Evolutionary conservation across 2,113 vertebrate genomes (phyloP), one percentile per base, ranked within the genome.

Genomic region (Romanogobio albipinnatus): DNA sequence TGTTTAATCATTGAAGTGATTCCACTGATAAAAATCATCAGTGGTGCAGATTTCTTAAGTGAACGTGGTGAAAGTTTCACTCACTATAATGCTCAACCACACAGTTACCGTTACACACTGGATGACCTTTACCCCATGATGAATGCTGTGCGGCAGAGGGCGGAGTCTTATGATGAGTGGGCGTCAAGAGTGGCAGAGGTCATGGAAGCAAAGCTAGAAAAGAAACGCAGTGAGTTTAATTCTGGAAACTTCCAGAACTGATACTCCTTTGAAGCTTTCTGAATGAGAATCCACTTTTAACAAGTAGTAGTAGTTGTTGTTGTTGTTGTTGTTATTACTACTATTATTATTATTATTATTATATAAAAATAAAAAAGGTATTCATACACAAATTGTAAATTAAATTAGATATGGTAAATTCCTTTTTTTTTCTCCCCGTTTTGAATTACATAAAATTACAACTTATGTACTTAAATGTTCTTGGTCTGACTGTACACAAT

Each of bases 51-150:
- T 74, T 24, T 26, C 45, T 68, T 29, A n/a, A 74, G n/a, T 39
- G 7, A 24, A 17, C 3, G 47, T 62, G 10, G 39, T 79, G 58
- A 79, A 59, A 64, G 45, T 68, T 66, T 81, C 77, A 81, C 2
- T 47, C 5, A 45, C 4, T 58, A n/a, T 33, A 80, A 43, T 56
- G 24, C 22, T 85, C 3, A n/a, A 82, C 81, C 79, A 6, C 47
- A 43, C 89, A 99, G 98, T 89, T 99, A 95, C 85, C 95, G 97
- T 75, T 98, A 97, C 76, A 95, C 95, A 15, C 93, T 99, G 93
- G 97, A 98, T 75, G 96, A 99, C 17, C 96, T 99, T 83, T 95
- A 95, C 76, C 97, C 97, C 0, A 99, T 99, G 97, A 95, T 99
- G 96, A 93, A 92, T 0, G 96, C 96, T 0, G 90, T 99, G 59